Percentiles rank a stretch among this genome's conserved stretches.
Evolutionary conservation across 2,113 vertebrate species (phyloP).

Genomic region (Thunnus thynnus): DNA sequence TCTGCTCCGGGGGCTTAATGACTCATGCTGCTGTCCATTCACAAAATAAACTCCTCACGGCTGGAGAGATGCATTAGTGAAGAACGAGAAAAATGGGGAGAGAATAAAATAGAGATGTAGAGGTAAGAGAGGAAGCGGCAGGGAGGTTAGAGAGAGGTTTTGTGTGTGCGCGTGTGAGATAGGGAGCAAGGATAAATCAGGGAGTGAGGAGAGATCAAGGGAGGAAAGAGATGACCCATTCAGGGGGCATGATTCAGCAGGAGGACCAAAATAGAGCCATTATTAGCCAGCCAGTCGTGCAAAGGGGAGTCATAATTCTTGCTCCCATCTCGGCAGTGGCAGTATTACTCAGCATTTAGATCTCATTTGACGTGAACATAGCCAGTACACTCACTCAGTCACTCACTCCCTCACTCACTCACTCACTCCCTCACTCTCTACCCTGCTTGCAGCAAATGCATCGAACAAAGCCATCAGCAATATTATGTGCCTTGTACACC

Average conservation of each 20-base stretch:
- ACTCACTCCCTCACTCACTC: not conserved
- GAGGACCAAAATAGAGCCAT: slow-evolving; percentile 79
- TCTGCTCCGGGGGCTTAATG: slow-evolving; percentile 57
- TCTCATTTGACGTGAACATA: slow-evolving; percentile 38
- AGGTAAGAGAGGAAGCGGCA: not conserved
- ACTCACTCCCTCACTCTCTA: not conserved
- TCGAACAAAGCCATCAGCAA: not conserved
- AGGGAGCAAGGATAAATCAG: slow-evolving; percentile 52
- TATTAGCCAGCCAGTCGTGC: slow-evolving; percentile 73
- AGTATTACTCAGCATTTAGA: slow-evolving; percentile 71
- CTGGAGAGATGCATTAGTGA: slow-evolving; percentile 44
- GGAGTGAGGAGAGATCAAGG: slow-evolving; percentile 44
- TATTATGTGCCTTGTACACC: not conserved
- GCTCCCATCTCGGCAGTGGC: slow-evolving; percentile 60
- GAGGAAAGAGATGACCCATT: slow-evolving; percentile 65
- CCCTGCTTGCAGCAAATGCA: not conserved
- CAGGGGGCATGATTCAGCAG: slow-evolving; percentile 78
- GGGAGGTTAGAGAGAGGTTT: not conserved
- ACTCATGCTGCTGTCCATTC: slow-evolving; percentile 70
- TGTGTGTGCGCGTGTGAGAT: slow-evolving; percentile 21
- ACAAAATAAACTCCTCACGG: slow-evolving; percentile 61
- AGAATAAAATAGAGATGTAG: slow-evolving; percentile 1
- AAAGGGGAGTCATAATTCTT: slow-evolving; percentile 71
- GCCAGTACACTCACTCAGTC: not conserved
- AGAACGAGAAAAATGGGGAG: not conserved